A percentile compares a stretch with the other conserved stretches of the same genome.
phyloP scores from a whole-genome alignment of 2,888 invertebrate species.

The Drosophila mimetica region DNA sequence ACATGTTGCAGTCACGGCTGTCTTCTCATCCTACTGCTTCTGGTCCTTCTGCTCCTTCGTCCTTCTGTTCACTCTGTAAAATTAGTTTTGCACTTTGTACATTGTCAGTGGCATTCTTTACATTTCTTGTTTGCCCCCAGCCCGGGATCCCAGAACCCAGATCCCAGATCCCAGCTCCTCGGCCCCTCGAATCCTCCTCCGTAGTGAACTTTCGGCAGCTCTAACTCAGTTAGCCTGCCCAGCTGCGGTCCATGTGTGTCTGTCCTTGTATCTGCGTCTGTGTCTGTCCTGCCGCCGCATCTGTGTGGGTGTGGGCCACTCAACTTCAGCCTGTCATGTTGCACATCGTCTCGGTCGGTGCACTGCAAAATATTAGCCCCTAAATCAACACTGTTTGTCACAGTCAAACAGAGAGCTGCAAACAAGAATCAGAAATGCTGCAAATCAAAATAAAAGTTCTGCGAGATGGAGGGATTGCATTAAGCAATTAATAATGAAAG shows the following conservation, averaged over 20 bases:
- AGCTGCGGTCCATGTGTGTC: constrained; percentile 41
- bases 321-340: constrained; percentile 70
- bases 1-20: constrained; percentile 59
- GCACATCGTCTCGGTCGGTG: constrained; percentile 45
- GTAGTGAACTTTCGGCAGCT: constrained; percentile 47
- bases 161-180: neutral
- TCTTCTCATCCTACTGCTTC: constrained; percentile 30
- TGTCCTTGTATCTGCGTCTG: constrained; percentile 12
- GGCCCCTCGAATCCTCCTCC: neutral
- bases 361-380: constrained; percentile 7
- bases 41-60: constrained; percentile 41
- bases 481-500: too few species aligned
- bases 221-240: constrained; percentile 67
- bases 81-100: constrained; percentile 82
- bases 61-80: constrained; percentile 73
- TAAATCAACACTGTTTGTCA: neutral
- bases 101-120: constrained; percentile 79
- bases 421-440: neutral
- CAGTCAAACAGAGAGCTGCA: neutral
- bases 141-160: neutral
- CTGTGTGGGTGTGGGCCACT: constrained; percentile 45
- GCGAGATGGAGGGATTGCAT: too few species aligned
- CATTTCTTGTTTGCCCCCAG: constrained; percentile 63
- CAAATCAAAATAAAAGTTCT: neutral
- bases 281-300: constrained; percentile 21